A percentile compares a stretch with the other conserved stretches of the same genome.
These are phyloP conservation scores for Procambarus virginalis DNA, from an alignment of 1,140 invertebrate species.

Conservation along the genomic window DNA sequence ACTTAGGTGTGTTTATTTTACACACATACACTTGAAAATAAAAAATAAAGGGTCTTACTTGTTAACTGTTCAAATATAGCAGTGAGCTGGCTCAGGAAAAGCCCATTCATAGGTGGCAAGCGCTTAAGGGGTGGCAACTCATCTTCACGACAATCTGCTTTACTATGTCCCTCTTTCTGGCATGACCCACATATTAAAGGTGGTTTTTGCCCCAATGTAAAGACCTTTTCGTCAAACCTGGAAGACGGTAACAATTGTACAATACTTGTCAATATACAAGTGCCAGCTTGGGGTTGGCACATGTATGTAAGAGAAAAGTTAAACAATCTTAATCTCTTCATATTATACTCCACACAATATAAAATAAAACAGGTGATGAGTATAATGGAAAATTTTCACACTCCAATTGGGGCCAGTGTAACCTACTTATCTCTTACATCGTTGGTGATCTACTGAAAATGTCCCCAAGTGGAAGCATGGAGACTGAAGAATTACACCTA, in stretches of 20 bases:
- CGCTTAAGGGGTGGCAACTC: conserved; percentile 74
- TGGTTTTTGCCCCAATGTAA: conserved; percentile 72
- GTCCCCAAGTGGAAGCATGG: too few species aligned
- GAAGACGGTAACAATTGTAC: not conserved
- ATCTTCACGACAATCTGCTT: conserved; percentile 77
- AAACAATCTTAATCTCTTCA: not conserved
- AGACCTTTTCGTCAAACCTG: conserved; percentile 54
- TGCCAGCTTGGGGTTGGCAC: not conserved
- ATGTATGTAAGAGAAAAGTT: not conserved
- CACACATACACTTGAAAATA: too few species aligned
- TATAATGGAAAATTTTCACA: too few species aligned
- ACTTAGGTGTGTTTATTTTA: too few species aligned
- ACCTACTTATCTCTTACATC: too few species aligned
- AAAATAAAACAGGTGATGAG: too few species aligned
- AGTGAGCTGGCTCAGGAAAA: conserved; percentile 69
- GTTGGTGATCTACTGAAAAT: too few species aligned
- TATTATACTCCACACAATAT: not conserved
- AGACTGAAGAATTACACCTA: too few species aligned
- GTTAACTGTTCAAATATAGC: conserved; percentile 67
- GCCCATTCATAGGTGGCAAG: conserved; percentile 73
- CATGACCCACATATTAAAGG: conserved; percentile 77
- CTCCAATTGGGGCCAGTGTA: too few species aligned
- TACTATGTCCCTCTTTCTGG: conserved; percentile 77
- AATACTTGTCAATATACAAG: not conserved
- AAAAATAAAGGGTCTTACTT: conserved; percentile 14